Evolutionary conservation across 2,888 invertebrate species (phyloP).

Genomic region (Phlogophora meticulosa): DNA sequence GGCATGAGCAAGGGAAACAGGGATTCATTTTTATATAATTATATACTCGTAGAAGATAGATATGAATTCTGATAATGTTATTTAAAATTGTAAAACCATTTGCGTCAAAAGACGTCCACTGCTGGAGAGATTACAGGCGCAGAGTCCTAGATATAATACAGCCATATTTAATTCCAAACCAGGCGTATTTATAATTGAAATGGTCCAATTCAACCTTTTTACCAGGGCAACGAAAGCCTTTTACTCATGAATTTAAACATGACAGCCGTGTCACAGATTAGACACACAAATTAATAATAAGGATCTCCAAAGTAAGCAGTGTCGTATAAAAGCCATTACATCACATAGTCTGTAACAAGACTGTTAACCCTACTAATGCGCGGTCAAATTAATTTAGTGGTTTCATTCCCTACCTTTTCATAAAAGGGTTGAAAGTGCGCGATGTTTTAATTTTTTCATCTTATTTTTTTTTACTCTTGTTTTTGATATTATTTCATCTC

Average conservation of each 20-base stretch:
- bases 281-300: slow-evolving; percentile 30
- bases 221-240: not conserved
- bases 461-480: slow-evolving; percentile 8
- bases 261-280: slow-evolving; percentile 6
- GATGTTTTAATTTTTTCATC: slow-evolving; percentile 16
- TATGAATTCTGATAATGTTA: no score
- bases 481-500: not conserved
- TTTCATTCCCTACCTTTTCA: slow-evolving; percentile 35
- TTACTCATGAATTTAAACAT: slow-evolving; percentile 2
- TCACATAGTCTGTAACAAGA: slow-evolving; percentile 26
- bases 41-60: no score
- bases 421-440: slow-evolving; percentile 28
- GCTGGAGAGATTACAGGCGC: no score
- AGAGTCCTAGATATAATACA: no score
- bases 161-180: no score
- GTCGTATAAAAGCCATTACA: slow-evolving; percentile 31
- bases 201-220: not conserved
- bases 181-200: no score
- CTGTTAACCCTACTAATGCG: slow-evolving; percentile 38
- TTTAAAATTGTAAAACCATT: no score
- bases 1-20: no score
- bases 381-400: slow-evolving; percentile 50
- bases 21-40: no score
- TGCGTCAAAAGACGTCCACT: no score
- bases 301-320: slow-evolving; percentile 24